Percentiles rank a stretch among this genome's conserved stretches.
These are phyloP conservation scores for Microchrysa polita DNA, from an alignment of 2,888 invertebrate species.

Conservation along the genomic window DNA sequence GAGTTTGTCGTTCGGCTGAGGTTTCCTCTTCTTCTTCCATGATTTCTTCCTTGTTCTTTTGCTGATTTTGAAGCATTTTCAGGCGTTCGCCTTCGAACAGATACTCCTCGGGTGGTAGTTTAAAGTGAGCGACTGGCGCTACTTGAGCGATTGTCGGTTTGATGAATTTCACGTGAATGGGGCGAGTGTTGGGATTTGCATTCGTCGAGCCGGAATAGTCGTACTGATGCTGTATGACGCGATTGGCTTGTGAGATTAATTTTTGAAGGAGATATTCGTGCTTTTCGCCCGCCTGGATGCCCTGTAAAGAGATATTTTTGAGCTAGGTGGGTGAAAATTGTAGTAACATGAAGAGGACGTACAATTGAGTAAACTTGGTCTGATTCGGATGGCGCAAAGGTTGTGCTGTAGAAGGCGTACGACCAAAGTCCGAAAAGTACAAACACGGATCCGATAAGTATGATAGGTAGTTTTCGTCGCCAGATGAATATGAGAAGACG, in stretches of 20 bases:
- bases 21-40: slow-evolving; percentile 59
- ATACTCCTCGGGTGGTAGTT: slow-evolving; percentile 57
- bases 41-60: slow-evolving; percentile 63
- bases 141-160: slow-evolving; percentile 50
- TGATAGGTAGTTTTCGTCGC: slow-evolving; percentile 62
- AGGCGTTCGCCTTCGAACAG: slow-evolving; percentile 63
- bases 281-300: slow-evolving; percentile 54
- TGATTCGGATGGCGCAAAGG: slow-evolving; percentile 47
- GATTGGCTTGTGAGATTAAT: slow-evolving; percentile 63
- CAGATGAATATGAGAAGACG: slow-evolving; percentile 61
- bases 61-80: slow-evolving; percentile 63
- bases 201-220: slow-evolving; percentile 24
- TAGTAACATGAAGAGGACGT: background rate
- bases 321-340: background rate
- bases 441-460: slow-evolving; percentile 58
- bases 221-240: slow-evolving; percentile 57
- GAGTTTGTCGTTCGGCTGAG: slow-evolving; percentile 59
- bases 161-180: slow-evolving; percentile 51
- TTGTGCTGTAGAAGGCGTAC: slow-evolving; percentile 61
- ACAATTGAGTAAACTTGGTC: slow-evolving; percentile 31
- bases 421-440: slow-evolving; percentile 62
- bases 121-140: slow-evolving; percentile 22
- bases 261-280: slow-evolving; percentile 62
- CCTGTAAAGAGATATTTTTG: slow-evolving; percentile 44
- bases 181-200: slow-evolving; percentile 51